Percentiles rank a stretch among this genome's conserved stretches.
These are phyloP conservation scores for Drosophila meridionalis DNA, from an alignment of 2,888 invertebrate genomes.

Conservation along the genomic window DNA sequence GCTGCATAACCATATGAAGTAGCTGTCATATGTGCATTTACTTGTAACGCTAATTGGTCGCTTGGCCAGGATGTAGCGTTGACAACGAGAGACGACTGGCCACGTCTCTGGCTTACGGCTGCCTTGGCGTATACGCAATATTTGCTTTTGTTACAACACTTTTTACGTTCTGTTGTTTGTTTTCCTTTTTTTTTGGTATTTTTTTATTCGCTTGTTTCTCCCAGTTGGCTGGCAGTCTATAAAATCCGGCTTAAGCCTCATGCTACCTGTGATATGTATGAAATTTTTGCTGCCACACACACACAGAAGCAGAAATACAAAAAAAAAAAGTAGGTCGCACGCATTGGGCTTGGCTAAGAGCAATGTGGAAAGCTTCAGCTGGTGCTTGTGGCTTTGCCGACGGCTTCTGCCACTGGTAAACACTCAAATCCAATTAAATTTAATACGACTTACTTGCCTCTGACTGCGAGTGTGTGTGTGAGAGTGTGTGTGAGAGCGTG, in stretches of 20 bases:
- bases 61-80: slow-evolving; percentile 52
- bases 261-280: slow-evolving; percentile 76
- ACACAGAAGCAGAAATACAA: slow-evolving; percentile 28
- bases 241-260: slow-evolving; percentile 76
- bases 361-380: slow-evolving; percentile 62
- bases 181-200: not conserved
- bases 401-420: slow-evolving; percentile 78
- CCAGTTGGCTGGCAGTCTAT: slow-evolving; percentile 54
- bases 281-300: slow-evolving; percentile 58
- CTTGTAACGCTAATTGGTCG: slow-evolving; percentile 67
- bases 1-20: slow-evolving; percentile 20
- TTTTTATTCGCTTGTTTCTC: slow-evolving; percentile 6
- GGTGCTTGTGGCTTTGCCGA: slow-evolving; percentile 72
- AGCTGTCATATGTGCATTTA: slow-evolving; percentile 24
- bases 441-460: slow-evolving; percentile 79
- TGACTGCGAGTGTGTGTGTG: slow-evolving; percentile 34
- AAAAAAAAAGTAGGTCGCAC: slow-evolving; percentile 63
- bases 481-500: slow-evolving; percentile 23
- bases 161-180: slow-evolving; percentile 23
- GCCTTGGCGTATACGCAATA: slow-evolving; percentile 72
- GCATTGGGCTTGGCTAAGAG: slow-evolving; percentile 41
- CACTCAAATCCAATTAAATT: slow-evolving; percentile 81
- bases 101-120: slow-evolving; percentile 40
- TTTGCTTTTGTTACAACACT: slow-evolving; percentile 53
- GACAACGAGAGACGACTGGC: slow-evolving; percentile 55